Evolutionary conservation across 30 jellyfish, hydroid and myxozoan species (phyloP), one percentile per base, ranked within the genome.

Genomic region (Aurelia sp.): DNA sequence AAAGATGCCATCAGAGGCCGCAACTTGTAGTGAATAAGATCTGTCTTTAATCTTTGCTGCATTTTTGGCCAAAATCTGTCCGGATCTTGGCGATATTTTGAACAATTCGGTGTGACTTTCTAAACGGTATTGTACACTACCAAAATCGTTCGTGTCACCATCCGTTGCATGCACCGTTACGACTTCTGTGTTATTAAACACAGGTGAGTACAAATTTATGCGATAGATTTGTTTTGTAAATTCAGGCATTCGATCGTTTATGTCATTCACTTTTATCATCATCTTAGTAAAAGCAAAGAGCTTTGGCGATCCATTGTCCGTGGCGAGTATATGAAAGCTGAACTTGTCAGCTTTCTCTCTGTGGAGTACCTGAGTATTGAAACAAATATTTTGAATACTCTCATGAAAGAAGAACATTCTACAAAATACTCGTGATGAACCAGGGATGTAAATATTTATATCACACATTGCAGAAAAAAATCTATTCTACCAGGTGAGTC

Each of bases 181-280:
- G 47, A 94, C 95, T 21, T 40, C 86, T 15, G 95, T 89, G 41
- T 85, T 84, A 61, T 84, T 85, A 74, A 63, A 88, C 11, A 77
- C 88, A 15, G 99, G 99, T 48, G 88, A 60, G 78, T 76, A 76
- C 11, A 94, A 59, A 48, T 73, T 62, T 0, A 79, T 80, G 13
- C 86, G 86, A 44, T 94, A 71, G 22, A 66, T 73, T 51, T 66
- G 89, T 21, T 62, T 63, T 21, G 75, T 57, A 77, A 94, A 94
- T 72, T 73, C 96, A 7, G 99, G 99, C 92, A 94, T 89, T 66
- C 78, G 63, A 72, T 94, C 99, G 64, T 94, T 94, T 69, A 89
- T 79, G 66, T 94, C 95, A 21, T 53, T 77, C 27, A 94, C 87
- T 16, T 23, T 73, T 55, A 94, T 61, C 17, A 20, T 66, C 64